These are phyloP conservation scores for Diplogasteroides magnus DNA, from an alignment of 1,140 invertebrate species.

Conservation along the genomic window DNA sequence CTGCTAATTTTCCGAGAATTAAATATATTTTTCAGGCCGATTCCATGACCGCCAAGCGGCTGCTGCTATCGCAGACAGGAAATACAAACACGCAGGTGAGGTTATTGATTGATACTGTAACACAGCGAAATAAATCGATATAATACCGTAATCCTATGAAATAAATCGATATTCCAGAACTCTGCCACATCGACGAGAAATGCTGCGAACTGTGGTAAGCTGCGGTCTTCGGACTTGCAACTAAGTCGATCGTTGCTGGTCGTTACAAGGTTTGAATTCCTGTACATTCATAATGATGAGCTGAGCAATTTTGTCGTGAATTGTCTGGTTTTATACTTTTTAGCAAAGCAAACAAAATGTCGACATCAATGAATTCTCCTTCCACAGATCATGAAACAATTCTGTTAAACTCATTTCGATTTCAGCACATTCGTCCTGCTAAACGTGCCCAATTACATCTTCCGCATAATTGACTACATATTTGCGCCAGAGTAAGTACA, in stretches of 20 bases:
- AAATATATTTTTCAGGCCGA: conserved; percentile 36
- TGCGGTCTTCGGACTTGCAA: conserved; percentile 50
- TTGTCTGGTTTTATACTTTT: no score
- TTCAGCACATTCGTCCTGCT: conserved; percentile 54
- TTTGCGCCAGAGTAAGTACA: conserved; percentile 25
- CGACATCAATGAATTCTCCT: no score
- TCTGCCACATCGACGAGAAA: neutral
- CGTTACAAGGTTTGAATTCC: conserved; percentile 55
- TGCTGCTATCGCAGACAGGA: conserved; percentile 7
- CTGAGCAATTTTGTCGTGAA: no score
- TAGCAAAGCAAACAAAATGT: no score
- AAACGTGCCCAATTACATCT: conserved; percentile 50
- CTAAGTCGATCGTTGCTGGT: conserved; percentile 50
- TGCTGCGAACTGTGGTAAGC: conserved; percentile 40
- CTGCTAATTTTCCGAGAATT: no score
- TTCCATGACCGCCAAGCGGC: conserved; percentile 32
- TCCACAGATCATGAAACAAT: no score
- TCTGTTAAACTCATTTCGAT: no score
- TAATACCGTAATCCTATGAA: conserved; percentile 34
- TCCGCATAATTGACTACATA: conserved; percentile 42
- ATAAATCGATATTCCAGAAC: conserved; percentile 33
- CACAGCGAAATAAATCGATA: conserved; percentile 38
- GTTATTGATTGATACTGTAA: no score
- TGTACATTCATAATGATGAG: no score
- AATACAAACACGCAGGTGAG: conserved; percentile 42